Evolutionary conservation across 2,888 invertebrate genomes (phyloP), one percentile per base, ranked within the genome.

Genomic region (Micropterix aruncella): DNA sequence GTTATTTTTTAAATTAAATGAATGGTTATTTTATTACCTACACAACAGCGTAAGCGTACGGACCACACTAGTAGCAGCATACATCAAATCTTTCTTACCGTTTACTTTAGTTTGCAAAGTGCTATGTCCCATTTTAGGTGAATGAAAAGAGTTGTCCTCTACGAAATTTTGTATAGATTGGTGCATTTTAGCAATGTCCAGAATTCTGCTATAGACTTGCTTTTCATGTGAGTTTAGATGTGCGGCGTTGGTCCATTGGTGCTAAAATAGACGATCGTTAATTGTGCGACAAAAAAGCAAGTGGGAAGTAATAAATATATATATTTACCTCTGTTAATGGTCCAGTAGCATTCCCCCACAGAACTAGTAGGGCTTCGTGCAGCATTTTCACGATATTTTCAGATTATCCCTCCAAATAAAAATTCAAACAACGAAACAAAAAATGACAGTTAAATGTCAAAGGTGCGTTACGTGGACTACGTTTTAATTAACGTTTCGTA

Each of bases 101-200:
- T 16, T 41, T 36, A 45, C 46, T 38, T 37, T 38, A 44, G 36
- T 38, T 43, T 43, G 39, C 47, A 52, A 47, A 57, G 52, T 48
- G 77, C 77, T 57, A 72, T 70, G 47, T 59, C 62, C 53, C 60
- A 62, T 55, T 71, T 77, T 62, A 59, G 73, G 58, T 53, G 62
- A 56, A 54, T 59, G 55, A 54, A 68, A 70, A 9, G 65, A 63
- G 48, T 71, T 70, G 15, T 61, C 62, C 55, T 73, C 71, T 12
- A 78, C 68, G 60, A 83, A 86, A 51, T 66, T 67, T 51, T 75
- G 73, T 46, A 86, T 75, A 55, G 67, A 70, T 51, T 80, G 77
- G 51, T 80, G 79, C 52, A 74, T 69, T 52, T 74, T 70, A 1
- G 80, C 78, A 48, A 83, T 73, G 2, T 70, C 63, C 45, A 77